Base-by-base conservation (phyloP, 2,797 vertebrate genomes). In the Telmatherina bonti region DNA sequence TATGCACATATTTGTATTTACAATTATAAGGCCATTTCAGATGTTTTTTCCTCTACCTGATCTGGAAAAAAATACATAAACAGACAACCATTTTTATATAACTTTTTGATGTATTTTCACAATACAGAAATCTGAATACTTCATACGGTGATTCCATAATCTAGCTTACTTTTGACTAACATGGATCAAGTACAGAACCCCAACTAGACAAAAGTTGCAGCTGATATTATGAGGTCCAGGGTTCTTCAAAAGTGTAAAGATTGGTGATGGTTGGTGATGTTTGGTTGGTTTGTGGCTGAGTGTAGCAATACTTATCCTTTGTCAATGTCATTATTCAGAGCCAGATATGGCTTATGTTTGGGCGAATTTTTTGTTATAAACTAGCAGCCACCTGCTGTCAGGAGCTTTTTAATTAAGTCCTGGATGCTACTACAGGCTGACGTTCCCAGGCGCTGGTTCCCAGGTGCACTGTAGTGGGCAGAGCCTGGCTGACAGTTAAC, bases 401-500 rank as follows among this genome's bases (percentile, higher is more conserved):
- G 49, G 27, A 49, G 15, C 38, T 47, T 65, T 70, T 81, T n/a
- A 72, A 70, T 75, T 62, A 74, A 71, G 54, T 62, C 68, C 43
- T 72, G 70, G 59, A 72, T 41, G 63, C 55, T 35, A 59, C 49
- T 41, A 72, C 56, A 16, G 67, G n/a, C 49, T 24, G 58, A 79
- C 49, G 62, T 88, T 91, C 83, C 84, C 86, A 91, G 81, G 70
- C 69, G 38, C 66, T 65, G 54, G 2, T 82, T 87, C 67, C 87
- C 84, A 88, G 85, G 84, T 85, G 78, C 78, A 83, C 67, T 41
- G 63, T 64, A 63, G 83, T 71, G 80, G 88, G 88, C 65, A 66
- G 78, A 55, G 83, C 70, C 64, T 60, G 68, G 72, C 88, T 87
- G 84, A 89, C 88, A 87, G 73, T 84, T 84, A 68, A 81, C 67